phyloP scores from a whole-genome alignment of 2,888 invertebrate species.

The Drosophila kokeensis region DNA sequence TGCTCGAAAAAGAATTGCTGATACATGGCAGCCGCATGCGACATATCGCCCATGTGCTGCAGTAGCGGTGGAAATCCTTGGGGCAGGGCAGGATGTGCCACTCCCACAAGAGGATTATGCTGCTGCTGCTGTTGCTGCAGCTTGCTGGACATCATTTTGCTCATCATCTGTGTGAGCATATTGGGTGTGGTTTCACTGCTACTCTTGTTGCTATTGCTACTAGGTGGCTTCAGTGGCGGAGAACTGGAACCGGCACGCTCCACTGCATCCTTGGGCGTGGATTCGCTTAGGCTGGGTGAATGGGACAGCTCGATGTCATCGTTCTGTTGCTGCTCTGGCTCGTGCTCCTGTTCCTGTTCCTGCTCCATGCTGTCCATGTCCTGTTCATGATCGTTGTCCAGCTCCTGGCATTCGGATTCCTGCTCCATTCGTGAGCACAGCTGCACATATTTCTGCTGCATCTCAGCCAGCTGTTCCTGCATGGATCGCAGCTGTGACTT shows the following conservation, averaged over 20 bases:
- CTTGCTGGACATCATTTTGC: slow-evolving; percentile 88
- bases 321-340: slow-evolving; percentile 69
- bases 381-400: slow-evolving; percentile 88
- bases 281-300: slow-evolving; percentile 69
- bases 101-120: slow-evolving; percentile 85
- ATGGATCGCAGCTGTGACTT: slow-evolving; percentile 94
- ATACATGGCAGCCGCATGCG: slow-evolving; percentile 90
- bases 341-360: slow-evolving; percentile 85
- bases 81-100: slow-evolving; percentile 86
- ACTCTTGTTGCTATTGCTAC: slow-evolving; percentile 58
- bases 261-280: slow-evolving; percentile 66
- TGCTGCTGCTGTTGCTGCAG: slow-evolving; percentile 86
- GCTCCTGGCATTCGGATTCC: slow-evolving; percentile 90
- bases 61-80: slow-evolving; percentile 87
- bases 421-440: slow-evolving; percentile 94
- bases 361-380: slow-evolving; percentile 89
- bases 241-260: slow-evolving; percentile 75
- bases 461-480: slow-evolving; percentile 95
- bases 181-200: slow-evolving; percentile 83
- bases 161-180: slow-evolving; percentile 88
- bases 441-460: slow-evolving; percentile 96
- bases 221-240: slow-evolving; percentile 61
- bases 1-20: slow-evolving; percentile 93
- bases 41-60: slow-evolving; percentile 87
- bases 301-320: slow-evolving; percentile 79